phyloP scores from a whole-genome alignment of 2,797 vertebrate genomes.

The Balearica regulorum region DNA sequence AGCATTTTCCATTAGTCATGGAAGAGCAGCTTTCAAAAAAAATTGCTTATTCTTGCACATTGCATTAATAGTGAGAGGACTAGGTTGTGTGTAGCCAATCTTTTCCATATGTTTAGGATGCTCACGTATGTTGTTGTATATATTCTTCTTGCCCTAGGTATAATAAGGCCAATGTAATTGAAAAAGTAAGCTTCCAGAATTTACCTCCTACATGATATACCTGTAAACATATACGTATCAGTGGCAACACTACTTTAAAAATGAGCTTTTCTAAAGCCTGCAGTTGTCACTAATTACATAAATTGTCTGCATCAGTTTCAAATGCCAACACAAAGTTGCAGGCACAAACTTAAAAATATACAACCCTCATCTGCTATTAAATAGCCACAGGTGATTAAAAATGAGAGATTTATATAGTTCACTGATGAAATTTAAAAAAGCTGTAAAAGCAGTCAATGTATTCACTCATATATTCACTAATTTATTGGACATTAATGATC shows the following conservation, averaged over 20 bases:
- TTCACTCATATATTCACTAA: background rate
- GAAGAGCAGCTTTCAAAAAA: background rate
- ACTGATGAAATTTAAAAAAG: background rate
- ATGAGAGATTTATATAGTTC: background rate
- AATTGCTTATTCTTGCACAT: background rate
- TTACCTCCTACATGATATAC: background rate
- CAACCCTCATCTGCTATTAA: background rate
- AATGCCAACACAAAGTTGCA: background rate
- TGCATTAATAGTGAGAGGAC: background rate
- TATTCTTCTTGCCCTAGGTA: background rate
- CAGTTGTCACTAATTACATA: background rate
- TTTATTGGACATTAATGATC: conserved; percentile 1
- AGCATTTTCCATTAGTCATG: background rate
- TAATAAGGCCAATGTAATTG: background rate
- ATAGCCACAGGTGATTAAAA: background rate
- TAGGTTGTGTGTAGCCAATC: background rate
- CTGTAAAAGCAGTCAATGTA: background rate
- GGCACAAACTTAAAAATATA: background rate
- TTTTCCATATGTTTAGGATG: background rate
- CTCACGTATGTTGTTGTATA: background rate
- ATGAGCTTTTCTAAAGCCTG: background rate
- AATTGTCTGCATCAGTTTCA: background rate
- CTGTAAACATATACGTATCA: background rate
- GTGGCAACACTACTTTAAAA: background rate
- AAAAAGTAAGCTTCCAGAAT: background rate